Base-by-base conservation (phyloP, 2,797 vertebrate genomes). In the Thripadectes ignobilis region DNA sequence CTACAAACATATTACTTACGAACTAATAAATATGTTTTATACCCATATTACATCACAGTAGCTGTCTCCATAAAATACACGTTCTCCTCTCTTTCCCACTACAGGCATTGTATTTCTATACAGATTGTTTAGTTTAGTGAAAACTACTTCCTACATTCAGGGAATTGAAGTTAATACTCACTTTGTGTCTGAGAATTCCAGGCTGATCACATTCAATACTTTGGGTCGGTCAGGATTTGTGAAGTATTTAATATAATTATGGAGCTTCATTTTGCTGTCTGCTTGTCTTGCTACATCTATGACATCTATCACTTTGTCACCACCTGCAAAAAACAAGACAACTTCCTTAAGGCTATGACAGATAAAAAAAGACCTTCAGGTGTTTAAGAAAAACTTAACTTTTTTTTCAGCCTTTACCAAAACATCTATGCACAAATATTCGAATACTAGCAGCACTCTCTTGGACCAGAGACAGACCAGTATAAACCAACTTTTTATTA, bases 171-270 rank as follows among this genome's bases (percentile, higher is more conserved):
- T 66, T 46, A 71, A 93, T 92, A 97, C 99, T 98, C 97, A 99
- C 99, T 98, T 99, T 24, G 99, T 99, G 98, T 99, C 99, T 0
- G 99, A 99, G 97, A 99, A 99, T 98, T 99, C 99, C 96, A 99
- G 98, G 98, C 99, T 99, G 98, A 99, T 99, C 97, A 99, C 99
- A 96, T 99, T 99, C 97, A 99, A 98, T 96, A 99, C 99, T 97
- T 99, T 99, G 63, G 99, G 99, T 96, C 99, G 98, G 68, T 98
- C 98, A 76, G 98, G 97, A 73, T 98, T 98, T 96, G 97, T 99
- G 98, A 98, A 99, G 98, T 99, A 99, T 97, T 99, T 99, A 95
- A 99, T 98, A 39, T 99, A 99, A 97, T 99, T 98, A 89, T 98
- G 98, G 83, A 99, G 99, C 93, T 99, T 99, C 98, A 99, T 99